A percentile compares a stretch with the other conserved stretches of the same genome.
These are phyloP conservation scores for Porites rus DNA, from an alignment of 92 coral and sea anemone species.

Conservation along the genomic window DNA sequence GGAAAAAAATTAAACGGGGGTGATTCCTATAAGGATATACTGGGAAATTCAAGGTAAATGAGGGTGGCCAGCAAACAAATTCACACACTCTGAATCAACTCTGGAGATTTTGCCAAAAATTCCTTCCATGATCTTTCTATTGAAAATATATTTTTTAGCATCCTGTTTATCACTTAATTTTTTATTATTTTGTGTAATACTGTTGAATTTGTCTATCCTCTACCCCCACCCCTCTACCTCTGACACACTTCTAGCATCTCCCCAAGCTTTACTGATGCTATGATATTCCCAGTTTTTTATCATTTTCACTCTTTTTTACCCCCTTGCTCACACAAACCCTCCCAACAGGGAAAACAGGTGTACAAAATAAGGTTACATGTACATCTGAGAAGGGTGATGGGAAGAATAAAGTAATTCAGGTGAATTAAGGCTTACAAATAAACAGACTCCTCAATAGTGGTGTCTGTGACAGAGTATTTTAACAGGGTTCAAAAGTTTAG, in stretches of 20 bases:
- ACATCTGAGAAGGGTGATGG: slow-evolving; percentile 5
- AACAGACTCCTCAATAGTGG: too few relatives aligned
- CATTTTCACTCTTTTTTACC: slow-evolving; percentile 19
- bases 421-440: too few relatives aligned
- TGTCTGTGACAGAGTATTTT: too few relatives aligned
- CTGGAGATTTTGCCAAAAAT: slow-evolving; percentile 5
- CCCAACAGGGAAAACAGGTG: slow-evolving; percentile 21
- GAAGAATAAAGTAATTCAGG: too few relatives aligned
- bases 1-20: too few relatives aligned
- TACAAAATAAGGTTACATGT: slow-evolving; percentile 32
- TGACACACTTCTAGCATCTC: too few relatives aligned
- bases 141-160: slow-evolving; percentile 26
- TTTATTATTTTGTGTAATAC: background rate
- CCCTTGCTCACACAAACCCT: slow-evolving; percentile 39
- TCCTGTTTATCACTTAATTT: slow-evolving; percentile 19
- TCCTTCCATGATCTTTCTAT: slow-evolving; percentile 5
- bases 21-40: slow-evolving; percentile 23
- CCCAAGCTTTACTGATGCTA: too few relatives aligned
- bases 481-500: too few relatives aligned
- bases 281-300: background rate
- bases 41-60: slow-evolving; percentile 27
- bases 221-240: too few relatives aligned
- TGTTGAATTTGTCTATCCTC: too few relatives aligned
- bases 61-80: slow-evolving; percentile 34
- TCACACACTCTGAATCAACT: slow-evolving; percentile 30